Evolutionary conservation across 1,140 invertebrate genomes (phyloP).

Genomic region (Drosophila guanche): DNA sequence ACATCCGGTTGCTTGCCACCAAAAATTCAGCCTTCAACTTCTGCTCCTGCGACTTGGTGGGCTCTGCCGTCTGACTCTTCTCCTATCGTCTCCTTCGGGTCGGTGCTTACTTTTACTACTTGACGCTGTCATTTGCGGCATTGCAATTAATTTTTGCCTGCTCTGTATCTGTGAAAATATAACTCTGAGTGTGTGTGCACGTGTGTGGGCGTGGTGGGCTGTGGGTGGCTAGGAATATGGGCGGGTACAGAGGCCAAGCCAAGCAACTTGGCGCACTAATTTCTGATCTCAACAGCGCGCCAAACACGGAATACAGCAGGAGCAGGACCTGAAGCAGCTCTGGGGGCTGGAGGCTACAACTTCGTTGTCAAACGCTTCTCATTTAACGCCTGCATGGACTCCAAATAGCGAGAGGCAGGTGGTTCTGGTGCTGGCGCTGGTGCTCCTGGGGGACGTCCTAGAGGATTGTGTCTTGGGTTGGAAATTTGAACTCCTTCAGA

Average conservation of each 20-base stretch:
- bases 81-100: constrained; percentile 10
- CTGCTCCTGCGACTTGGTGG: constrained; percentile 19
- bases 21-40: constrained; percentile 16
- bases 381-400: constrained; percentile 74
- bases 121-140: constrained; percentile 80
- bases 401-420: constrained; percentile 14
- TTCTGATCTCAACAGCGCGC: constrained; percentile 62
- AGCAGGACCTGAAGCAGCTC: neutral
- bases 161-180: constrained; percentile 28
- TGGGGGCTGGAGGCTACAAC: constrained; percentile 9
- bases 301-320: constrained; percentile 18
- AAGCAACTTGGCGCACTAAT: constrained; percentile 71
- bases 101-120: constrained; percentile 79
- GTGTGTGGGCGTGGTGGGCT: constrained; percentile 3
- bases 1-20: constrained; percentile 15
- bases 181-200: neutral
- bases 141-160: constrained; percentile 79
- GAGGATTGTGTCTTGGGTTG: constrained; percentile 11
- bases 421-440: constrained; percentile 6
- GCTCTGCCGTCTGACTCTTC: neutral
- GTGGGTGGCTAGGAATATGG: constrained; percentile 18
- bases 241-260: constrained; percentile 34
- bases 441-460: neutral
- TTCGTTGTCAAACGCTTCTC: constrained; percentile 67
- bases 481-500: constrained; percentile 26